Percentiles rank a stretch among this genome's conserved stretches.
Conservation (phyloP, 2,797 vertebrate genomes). For the Sternarchorhynchus goeldii region DNA sequence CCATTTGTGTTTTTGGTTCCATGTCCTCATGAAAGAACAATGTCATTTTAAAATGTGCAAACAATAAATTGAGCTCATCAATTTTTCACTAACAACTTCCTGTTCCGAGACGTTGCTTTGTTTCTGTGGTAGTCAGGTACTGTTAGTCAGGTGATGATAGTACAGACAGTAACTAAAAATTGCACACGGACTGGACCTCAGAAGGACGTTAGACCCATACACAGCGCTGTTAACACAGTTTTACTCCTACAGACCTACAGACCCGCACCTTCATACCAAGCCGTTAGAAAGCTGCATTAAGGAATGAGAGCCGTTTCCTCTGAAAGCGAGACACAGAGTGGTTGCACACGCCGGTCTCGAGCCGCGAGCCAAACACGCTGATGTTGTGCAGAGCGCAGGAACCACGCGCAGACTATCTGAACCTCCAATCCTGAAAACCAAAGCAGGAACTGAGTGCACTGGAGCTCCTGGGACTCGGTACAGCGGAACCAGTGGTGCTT, state of each 20-base stretch:
- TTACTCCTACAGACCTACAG: slow-evolving; percentile 54
- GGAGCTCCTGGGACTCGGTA: slow-evolving; percentile 74
- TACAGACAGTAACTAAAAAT: too few species aligned
- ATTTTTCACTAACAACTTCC: too few species aligned
- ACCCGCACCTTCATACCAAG: slow-evolving; percentile 55
- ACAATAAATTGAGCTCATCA: too few species aligned
- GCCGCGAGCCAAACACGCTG: slow-evolving; percentile 58
- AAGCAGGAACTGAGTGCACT: slow-evolving; percentile 66
- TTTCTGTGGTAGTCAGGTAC: too few species aligned
- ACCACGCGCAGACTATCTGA: slow-evolving; percentile 62
- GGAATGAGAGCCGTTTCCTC: slow-evolving; percentile 68
- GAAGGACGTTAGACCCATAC: slow-evolving; percentile 56
- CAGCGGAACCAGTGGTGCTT: slow-evolving; percentile 74
- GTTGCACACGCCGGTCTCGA: slow-evolving; percentile 51
- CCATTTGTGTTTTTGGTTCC: slow-evolving; percentile 53
- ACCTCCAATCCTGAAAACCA: slow-evolving; percentile 69
- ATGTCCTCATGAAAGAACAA: too few species aligned
- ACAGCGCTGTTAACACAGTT: slow-evolving; percentile 58
- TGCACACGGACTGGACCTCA: too few species aligned
- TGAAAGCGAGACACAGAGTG: slow-evolving; percentile 40
- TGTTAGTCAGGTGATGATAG: too few species aligned
- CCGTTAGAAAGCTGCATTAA: slow-evolving; percentile 50
- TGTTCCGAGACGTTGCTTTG: too few species aligned
- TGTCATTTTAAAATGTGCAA: too few species aligned
- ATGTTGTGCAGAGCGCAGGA: slow-evolving; percentile 56